Base-by-base conservation (phyloP, 2,888 invertebrate species). In the Ochropleura plecta region DNA sequence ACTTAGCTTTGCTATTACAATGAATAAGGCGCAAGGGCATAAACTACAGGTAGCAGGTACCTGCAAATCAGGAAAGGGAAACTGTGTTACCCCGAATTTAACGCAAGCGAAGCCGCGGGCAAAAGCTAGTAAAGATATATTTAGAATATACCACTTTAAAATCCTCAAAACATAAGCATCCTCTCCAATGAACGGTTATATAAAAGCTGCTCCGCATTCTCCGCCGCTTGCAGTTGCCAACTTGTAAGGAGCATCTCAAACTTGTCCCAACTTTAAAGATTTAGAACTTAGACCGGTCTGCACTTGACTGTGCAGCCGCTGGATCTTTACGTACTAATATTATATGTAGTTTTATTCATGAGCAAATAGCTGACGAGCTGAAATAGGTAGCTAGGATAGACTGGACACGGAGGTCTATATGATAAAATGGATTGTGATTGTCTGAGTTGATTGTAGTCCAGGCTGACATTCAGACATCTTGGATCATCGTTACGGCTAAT, bases 211-310 rank as follows among this genome's bases (percentile, higher is more conserved):
- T 44, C 46, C 55, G 71, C 78, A 79, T 73, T 63, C 67, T 62
- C 51, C 68, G 71, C 78, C 64, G 70, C 62, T 64, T 65, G 80
- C 82, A 83, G 83, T 84, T 84, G n/a, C 2, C 57, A 90, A 89
- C 86, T 89, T 89, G 90, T 88, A 87, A 86, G 81, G 78, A 74
- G 81, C 87, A 76, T 86, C 86, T 88, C 82, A 76, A 91, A 91
- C 89, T 91, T 89, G 89, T 88, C 85, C 64, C 63, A 88, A 90
- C 80, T 90, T 88, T 87, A 79, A 88, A 88, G 88, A 89, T 90
- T 90, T 88, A 89, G 88, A 90, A 89, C 86, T 86, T 71, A 73
- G 77, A 68, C 71, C 30, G 48, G 70, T 10, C 71, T 80, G 79
- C 67, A 76, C 82, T 78, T 80, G 79, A 81, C 79, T 79, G n/a